A percentile compares a stretch with the other conserved stretches of the same genome.
Evolutionary conservation across 2,113 vertebrate genomes (phyloP).

Genomic region (Psophia crepitans): DNA sequence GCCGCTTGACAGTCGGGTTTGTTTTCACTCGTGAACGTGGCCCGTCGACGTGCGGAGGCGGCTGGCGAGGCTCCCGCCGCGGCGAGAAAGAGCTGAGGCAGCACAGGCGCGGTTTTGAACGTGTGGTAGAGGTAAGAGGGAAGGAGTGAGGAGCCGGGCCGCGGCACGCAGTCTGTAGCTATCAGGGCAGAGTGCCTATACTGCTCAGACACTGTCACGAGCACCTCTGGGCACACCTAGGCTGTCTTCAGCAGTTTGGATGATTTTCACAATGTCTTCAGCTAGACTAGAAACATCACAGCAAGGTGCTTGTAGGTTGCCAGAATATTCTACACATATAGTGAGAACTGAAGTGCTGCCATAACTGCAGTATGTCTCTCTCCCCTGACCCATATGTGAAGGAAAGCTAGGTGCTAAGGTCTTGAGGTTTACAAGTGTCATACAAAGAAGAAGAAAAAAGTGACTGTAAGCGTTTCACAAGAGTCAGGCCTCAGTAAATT

Average conservation of each 20-base stretch:
- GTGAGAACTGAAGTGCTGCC: not conserved
- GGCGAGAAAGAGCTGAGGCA: not conserved
- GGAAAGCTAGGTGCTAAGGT: not conserved
- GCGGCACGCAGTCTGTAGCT: not conserved
- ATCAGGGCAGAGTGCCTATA: not conserved
- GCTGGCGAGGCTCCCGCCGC: not conserved
- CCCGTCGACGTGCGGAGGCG: not conserved
- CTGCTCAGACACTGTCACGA: not conserved
- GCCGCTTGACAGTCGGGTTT: not conserved
- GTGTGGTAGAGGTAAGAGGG: not conserved
- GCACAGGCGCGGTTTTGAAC: not conserved
- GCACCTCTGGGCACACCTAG: not conserved
- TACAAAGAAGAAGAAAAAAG: not conserved
- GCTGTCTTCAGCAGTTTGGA: not conserved
- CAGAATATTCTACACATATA: fast-evolving
- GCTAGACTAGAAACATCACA: not conserved
- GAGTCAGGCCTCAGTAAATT: not conserved
- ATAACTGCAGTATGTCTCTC: fast-evolving
- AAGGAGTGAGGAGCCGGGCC: not conserved
- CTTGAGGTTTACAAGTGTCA: fast-evolving
- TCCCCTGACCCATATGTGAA: fast-evolving
- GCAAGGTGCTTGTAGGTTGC: not conserved
- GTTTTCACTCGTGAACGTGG: not conserved
- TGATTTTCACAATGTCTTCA: not conserved
- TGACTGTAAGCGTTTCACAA: not conserved